Base-by-base conservation (phyloP, 2,113 vertebrate genomes). In the Carassius auratus region DNA sequence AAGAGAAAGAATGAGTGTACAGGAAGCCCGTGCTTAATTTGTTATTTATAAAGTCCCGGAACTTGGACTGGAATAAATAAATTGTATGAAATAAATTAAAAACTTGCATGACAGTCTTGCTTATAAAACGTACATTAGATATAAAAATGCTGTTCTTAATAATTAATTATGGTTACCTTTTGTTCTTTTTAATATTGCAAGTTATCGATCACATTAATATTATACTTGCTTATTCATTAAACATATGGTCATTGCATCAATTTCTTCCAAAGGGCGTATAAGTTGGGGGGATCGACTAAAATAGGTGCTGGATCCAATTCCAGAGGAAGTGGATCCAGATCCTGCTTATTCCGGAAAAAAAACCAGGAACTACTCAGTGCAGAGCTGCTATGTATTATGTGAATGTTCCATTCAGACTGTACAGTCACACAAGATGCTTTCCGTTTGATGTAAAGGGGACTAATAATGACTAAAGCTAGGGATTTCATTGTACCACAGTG, bases 271-370 rank as follows among this genome's bases (percentile, higher is more conserved):
- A 8, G 26, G 26, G 50, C 7, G 2, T 21, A 55, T 76, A 8
- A 33, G 50, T 7, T 55, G 26, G n/a, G 26, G 26, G 75, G 69
- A 76, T 52, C 26, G n/a, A 76, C 74, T 33, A 80, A 64, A 62
- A 80, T 80, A 80, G 33, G 77, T 45, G 77, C 77, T 80, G 77
- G 57, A 80, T 80, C 77, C 77, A 62, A 45, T 45, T 62, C n/a
- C 21, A 26, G 77, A 80, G 77, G 38, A 80, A 21, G 57, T 64
- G 61, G 38, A 66, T 66, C 61, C 61, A 23, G 78, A 81, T 82
- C 62, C 64, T 71, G 48, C 64, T 71, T 82, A 45, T 71, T 82
- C 80, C 48, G 64, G 64, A 12, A 71, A 26, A 71, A 71, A 82
- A 33, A n/a, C n/a, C n/a, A n/a, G n/a, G n/a, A 68, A 55, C 48